Evolutionary conservation across 2,797 vertebrate species (phyloP), one percentile per base, ranked within the genome.

Genomic region (Karalla daura): DNA sequence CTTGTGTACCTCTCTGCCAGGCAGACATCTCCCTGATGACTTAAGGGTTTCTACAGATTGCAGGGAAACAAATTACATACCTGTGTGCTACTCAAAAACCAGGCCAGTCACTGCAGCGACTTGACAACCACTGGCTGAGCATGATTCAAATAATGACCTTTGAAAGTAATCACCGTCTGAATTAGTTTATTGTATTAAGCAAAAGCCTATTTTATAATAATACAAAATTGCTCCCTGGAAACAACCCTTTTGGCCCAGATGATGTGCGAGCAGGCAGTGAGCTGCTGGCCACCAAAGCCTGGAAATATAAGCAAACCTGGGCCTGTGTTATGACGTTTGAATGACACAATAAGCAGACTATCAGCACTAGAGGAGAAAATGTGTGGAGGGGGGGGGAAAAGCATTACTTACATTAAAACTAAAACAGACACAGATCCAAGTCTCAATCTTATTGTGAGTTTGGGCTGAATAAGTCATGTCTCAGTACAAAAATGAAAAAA

Each of bases 181-280:
- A 66, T 65, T 68, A 24, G 76, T 73, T 80, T 85, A 84, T 67
- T 81, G 46, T 50, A 66, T 74, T 53, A 71, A 74, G 47, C 25
- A 21, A 77, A 75, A 54, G 59, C 36, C 32, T 62, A 55, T 77
- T 70, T 72, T 66, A 62, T 67, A 78, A 73, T 67, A 45, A 74
- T 15, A 72, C 24, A 43, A 58, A 78, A 81, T 44, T 75, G 58
- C 41, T 62, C 23, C 56, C 7, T 83, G 77, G 86, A 80, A 83
- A 76, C 24, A 28, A 27, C 3, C 23, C 46, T 30, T 23, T 53
- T 18, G 27, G 44, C 53, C 39, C 51, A 11, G 14, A 28, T 20
- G 45, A 70, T 66, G 25, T 47, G 46, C 37, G 8, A 32, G 66
- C 40, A 51, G 36, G 20, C 49, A 37, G 54, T 1, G 21, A 11